A percentile compares a stretch with the other conserved stretches of the same genome.
Evolutionary conservation across 2,888 invertebrate genomes (phyloP).

Genomic region (Cerastoderma edule): DNA sequence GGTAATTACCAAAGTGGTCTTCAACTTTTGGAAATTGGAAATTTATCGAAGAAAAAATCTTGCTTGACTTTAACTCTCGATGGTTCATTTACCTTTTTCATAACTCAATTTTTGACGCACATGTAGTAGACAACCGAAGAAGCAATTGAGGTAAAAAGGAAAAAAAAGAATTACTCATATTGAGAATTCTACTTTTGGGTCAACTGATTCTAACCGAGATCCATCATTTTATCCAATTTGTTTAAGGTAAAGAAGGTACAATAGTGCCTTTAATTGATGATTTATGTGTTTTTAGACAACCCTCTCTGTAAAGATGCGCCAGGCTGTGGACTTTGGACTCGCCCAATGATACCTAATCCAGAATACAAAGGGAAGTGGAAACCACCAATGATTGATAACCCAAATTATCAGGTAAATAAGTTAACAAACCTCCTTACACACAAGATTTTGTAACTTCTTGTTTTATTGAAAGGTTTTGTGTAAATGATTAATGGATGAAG

Average conservation of each 20-base stretch:
- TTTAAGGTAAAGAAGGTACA: no score
- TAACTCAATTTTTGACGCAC: neutral
- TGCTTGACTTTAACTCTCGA: neutral
- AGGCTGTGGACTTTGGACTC: conserved; percentile 96
- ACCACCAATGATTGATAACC: conserved; percentile 87
- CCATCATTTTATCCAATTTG: no score
- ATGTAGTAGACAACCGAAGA: neutral
- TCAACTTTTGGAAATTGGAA: neutral
- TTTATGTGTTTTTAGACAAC: conserved; percentile 87
- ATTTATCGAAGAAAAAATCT: neutral
- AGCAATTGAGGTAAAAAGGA: neutral
- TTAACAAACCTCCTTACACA: no score
- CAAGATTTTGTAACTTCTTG: no score
- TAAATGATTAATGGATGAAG: no score
- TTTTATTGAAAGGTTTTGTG: no score
- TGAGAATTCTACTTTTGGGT: neutral
- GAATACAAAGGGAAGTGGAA: conserved; percentile 98
- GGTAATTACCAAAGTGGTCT: neutral
- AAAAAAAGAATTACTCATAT: neutral
- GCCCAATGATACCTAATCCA: conserved; percentile 94
- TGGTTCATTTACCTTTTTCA: neutral
- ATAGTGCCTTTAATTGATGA: neutral
- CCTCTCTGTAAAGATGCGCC: conserved; percentile 91
- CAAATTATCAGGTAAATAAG: conserved; percentile 85
- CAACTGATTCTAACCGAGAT: neutral